Base-by-base conservation (phyloP, 2,113 vertebrate species). In the Menura novaehollandiae region DNA sequence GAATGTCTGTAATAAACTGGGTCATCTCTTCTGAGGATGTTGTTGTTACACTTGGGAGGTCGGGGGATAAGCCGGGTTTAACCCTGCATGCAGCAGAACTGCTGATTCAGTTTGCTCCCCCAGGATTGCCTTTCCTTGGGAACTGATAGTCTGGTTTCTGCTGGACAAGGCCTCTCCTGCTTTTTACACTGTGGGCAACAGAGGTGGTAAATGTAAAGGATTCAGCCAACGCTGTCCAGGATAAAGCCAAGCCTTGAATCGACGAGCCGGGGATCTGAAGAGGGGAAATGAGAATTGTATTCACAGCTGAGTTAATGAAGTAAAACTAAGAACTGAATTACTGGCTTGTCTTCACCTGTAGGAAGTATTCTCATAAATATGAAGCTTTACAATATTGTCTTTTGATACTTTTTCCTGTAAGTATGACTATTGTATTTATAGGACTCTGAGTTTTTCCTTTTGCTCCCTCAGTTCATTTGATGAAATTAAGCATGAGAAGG, bases 41-140 rank as follows among this genome's bases (percentile, higher is more conserved):
- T 93, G 91, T 78, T 88, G 28, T 63, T 92, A 58, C 94, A 94
- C 91, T 94, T 56, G 87, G 91, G 89, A 76, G 91, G 88, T 89
- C 62, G 46, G 89, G 85, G 94, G 79, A 83, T 92, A 67, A 94
- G 91, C 92, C 7, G 56, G 85, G 49, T 93, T 93, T 96, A 95
- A 86, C 95, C 87, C 97, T 69, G 86, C 2, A 1, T 13, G 3
- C 4, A 6, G 72, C 74, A 55, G 90, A 78, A 41, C 68, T 49
- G 74, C 93, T 69, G 86, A 51, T 86, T 91, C 84, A 16, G 2
- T 92, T 94, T 85, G 73, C 67, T 89, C 35, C 0, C 0, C 63
- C 13, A 56, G 88, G 85, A 79, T 81, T 91, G 88, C 71, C 88
- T 85, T 68, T 74, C 81, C 21, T 58, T 58, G 52, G 8, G 60